phyloP scores from a whole-genome alignment of 2,113 vertebrate genomes.

The Psittacus erithacus region DNA sequence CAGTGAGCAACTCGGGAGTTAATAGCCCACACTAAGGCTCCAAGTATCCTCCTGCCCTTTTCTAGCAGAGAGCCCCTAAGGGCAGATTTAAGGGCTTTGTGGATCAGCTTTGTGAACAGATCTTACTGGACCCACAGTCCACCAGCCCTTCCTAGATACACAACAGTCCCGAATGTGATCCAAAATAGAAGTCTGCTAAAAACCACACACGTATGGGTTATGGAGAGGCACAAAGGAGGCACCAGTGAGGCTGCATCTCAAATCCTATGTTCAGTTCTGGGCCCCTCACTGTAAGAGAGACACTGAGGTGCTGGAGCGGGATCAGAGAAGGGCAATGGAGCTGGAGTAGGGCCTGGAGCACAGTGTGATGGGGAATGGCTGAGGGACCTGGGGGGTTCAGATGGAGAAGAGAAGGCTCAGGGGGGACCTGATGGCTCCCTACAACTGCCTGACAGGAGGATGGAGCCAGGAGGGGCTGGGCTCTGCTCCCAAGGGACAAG shows the following conservation, averaged over 20 bases:
- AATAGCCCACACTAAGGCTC: neutral
- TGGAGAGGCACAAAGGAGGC: neutral
- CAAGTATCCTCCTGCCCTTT: neutral
- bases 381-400: neutral
- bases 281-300: neutral
- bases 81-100: neutral
- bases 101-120: neutral
- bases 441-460: no score
- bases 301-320: neutral
- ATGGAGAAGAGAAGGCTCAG: no score
- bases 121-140: neutral
- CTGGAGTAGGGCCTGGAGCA: neutral
- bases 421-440: no score
- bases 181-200: neutral
- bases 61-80: neutral
- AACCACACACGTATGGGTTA: neutral
- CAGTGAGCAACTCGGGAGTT: fast-evolving
- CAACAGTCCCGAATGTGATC: fast-evolving
- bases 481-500: no score
- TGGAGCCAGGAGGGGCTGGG: no score
- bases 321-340: neutral
- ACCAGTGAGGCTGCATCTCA: neutral
- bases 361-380: neutral
- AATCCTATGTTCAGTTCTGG: neutral
- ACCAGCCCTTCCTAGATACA: neutral